Conservation (phyloP, 2,113 vertebrate species). For the Galbula dea region DNA sequence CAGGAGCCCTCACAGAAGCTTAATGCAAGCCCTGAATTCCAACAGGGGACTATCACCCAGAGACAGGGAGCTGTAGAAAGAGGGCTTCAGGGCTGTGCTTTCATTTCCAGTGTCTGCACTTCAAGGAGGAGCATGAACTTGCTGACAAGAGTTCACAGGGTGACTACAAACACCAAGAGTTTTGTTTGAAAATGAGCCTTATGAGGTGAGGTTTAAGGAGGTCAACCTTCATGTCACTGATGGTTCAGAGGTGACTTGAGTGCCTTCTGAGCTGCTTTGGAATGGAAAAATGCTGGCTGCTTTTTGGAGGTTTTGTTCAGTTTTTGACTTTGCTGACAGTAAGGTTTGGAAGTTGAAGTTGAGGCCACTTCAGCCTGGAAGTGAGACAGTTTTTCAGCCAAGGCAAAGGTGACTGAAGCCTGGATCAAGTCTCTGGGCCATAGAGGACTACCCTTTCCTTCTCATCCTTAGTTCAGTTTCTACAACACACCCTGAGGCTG, state of each 20-base stretch:
- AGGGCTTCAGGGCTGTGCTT: background rate
- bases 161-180: background rate
- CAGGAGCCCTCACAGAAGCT: background rate
- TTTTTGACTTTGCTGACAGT: background rate
- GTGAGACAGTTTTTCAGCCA: background rate
- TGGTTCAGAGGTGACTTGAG: background rate
- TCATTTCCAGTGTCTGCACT: background rate
- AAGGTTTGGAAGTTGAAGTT: background rate
- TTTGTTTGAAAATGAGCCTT: background rate
- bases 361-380: background rate
- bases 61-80: background rate
- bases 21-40: background rate
- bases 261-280: background rate
- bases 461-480: background rate
- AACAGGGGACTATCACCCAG: background rate
- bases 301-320: background rate
- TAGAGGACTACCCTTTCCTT: background rate
- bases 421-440: too few species aligned
- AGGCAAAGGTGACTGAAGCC: background rate
- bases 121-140: background rate
- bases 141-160: background rate
- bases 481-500: background rate
- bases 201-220: background rate
- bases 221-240: background rate
- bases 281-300: background rate